Conservation (phyloP, 2,888 invertebrate genomes). For the Microctonus aethiopoides region DNA sequence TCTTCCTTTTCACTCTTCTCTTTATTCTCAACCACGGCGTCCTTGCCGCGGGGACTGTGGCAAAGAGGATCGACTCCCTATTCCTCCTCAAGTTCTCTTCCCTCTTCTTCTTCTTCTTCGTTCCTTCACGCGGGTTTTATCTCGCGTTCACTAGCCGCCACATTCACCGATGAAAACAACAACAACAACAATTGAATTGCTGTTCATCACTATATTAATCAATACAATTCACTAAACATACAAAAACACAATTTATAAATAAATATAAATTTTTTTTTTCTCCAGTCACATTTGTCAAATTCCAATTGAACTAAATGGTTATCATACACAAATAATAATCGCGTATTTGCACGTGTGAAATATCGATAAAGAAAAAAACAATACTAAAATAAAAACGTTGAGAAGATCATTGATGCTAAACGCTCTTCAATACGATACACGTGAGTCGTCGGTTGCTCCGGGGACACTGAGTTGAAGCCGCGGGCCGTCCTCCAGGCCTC, state of each 20-base stretch:
- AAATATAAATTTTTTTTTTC: background rate
- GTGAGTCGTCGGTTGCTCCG: conserved; percentile 68
- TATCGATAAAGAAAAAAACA: conserved; percentile 5
- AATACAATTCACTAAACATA: background rate
- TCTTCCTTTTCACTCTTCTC: conserved; percentile 34
- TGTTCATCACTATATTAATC: background rate
- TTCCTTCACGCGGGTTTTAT: background rate
- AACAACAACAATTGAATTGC: background rate
- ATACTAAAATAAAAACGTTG: background rate
- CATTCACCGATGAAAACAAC: background rate
- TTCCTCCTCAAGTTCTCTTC: background rate
- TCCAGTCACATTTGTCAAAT: background rate
- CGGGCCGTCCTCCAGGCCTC: conserved; percentile 66
- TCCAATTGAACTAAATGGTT: background rate
- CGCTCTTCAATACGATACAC: conserved; percentile 61
- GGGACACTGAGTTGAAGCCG: conserved; percentile 67
- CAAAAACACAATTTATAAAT: background rate
- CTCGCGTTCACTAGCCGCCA: background rate
- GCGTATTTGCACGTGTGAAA: conserved; percentile 22
- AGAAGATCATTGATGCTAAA: background rate
- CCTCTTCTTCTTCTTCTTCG: background rate
- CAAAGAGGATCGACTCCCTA: conserved; percentile 31
- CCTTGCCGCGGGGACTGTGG: conserved; percentile 48
- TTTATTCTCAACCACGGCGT: conserved; percentile 38
- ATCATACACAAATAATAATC: background rate